Evolutionary conservation across 2,113 vertebrate genomes (phyloP).

Genomic region (Microcebus tavaratra): DNA sequence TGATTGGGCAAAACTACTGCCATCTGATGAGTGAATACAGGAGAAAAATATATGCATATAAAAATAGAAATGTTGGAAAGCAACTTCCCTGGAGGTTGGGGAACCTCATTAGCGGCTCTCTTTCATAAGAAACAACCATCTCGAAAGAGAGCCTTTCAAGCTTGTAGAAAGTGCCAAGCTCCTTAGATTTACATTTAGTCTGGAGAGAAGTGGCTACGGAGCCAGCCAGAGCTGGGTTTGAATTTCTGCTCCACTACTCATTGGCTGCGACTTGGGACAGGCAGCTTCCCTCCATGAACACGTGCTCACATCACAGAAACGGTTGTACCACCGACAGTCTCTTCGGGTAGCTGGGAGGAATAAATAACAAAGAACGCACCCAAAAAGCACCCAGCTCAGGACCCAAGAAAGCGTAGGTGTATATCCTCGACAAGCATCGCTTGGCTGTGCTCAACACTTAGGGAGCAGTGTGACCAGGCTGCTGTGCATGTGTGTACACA

Average conservation of each 20-base stretch:
- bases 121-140: neutral
- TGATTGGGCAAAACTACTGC: neutral
- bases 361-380: neutral
- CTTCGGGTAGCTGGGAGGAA: neutral
- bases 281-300: neutral
- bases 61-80: neutral
- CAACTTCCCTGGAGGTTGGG: neutral
- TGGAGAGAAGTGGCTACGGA: no score
- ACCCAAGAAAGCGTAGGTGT: neutral
- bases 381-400: neutral
- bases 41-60: neutral
- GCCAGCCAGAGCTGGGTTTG: neutral
- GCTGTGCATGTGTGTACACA: fast-evolving
- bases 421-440: neutral
- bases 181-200: neutral
- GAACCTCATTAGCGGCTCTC: neutral
- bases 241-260: neutral
- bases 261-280: neutral
- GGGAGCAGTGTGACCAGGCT: neutral
- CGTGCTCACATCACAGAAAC: neutral
- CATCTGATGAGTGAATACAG: neutral
- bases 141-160: neutral
- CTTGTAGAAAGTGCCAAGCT: neutral
- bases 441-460: neutral
- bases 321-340: neutral